Evolutionary conservation across 2,888 invertebrate species (phyloP), one percentile per base, ranked within the genome.

Genomic region (Netelia virgata): DNA sequence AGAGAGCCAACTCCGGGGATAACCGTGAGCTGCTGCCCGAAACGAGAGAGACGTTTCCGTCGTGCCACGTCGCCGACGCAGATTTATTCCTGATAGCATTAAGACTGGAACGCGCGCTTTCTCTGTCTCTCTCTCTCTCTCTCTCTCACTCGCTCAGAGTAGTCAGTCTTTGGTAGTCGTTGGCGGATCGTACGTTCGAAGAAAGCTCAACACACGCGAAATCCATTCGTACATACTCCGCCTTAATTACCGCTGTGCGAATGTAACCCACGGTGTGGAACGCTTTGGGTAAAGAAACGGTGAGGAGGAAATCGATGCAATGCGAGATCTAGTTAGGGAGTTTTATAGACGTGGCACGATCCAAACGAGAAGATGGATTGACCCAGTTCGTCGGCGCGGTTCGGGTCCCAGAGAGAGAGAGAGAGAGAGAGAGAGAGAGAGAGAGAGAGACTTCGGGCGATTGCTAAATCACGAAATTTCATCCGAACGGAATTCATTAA

Each of bases 1-100:
- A 47, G 68, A 18, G 57, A 16, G 63, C 70, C 53, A 28, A 28
- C 28, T 28, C 64, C 64, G 11, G 8, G 55, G 68, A 59, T 68
- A 72, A 82, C 41, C 74, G 43, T 11, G 63, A 57, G 14, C 55
- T 43, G 55, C 61, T 59, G 73, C 64, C 76, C 82, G 82, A 77
- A 82, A 77, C 82, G 83, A 63, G 74, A 61, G 59, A 64, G 74
- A 83, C 78, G 83, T 83, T 83, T 83, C 83, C 78, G 83, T 83
- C 83, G 78, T 83, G 81, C 53, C 78, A 74, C 74, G 78, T 83
- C 69, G 47, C 41, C 83, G 78, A 78, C 69, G 78, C 78, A 83
- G 83, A 83, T 83, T 83, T 83, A 83, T 83, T 78, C 69, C 77
- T 57, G 83, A 78, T 78, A 74, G 82, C 73, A 55, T 20, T 57